These are phyloP conservation scores for Paramormyrops kingsleyae DNA, from an alignment of 2,113 vertebrate species.

Conservation along the genomic window DNA sequence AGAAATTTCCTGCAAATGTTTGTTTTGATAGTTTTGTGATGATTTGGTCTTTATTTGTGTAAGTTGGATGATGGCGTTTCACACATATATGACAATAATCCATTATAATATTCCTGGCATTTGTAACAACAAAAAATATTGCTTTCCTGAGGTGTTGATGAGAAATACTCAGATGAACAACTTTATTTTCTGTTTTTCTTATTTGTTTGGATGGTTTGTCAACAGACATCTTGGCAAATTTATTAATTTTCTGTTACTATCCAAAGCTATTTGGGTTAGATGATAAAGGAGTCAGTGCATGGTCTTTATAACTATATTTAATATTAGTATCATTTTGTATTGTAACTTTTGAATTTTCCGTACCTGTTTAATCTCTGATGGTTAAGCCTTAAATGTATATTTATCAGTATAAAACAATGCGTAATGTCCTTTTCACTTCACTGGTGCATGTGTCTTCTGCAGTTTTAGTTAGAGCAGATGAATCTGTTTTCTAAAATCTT, in stretches of 20 bases:
- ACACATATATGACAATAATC: neutral
- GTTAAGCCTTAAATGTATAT: neutral
- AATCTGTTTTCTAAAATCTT: slow-evolving; percentile 27
- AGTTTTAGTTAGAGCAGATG: slow-evolving; percentile 10
- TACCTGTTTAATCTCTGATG: neutral
- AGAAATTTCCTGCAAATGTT: neutral
- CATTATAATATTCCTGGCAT: neutral
- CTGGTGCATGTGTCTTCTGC: neutral
- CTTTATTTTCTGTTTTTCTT: neutral
- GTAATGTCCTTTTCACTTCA: neutral
- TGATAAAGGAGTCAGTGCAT: neutral
- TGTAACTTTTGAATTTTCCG: neutral
- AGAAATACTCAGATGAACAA: neutral
- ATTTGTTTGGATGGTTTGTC: neutral
- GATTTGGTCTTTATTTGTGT: neutral
- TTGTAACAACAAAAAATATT: neutral
- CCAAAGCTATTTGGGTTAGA: neutral
- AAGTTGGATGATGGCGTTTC: neutral
- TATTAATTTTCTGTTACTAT: neutral
- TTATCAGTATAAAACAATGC: neutral
- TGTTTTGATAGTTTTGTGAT: neutral
- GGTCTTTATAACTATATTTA: neutral
- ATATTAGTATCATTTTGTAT: neutral
- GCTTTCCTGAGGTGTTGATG: neutral
- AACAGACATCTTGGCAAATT: neutral